phyloP scores from a whole-genome alignment of 1,140 invertebrate species.

The Tetragonula clypearis region DNA sequence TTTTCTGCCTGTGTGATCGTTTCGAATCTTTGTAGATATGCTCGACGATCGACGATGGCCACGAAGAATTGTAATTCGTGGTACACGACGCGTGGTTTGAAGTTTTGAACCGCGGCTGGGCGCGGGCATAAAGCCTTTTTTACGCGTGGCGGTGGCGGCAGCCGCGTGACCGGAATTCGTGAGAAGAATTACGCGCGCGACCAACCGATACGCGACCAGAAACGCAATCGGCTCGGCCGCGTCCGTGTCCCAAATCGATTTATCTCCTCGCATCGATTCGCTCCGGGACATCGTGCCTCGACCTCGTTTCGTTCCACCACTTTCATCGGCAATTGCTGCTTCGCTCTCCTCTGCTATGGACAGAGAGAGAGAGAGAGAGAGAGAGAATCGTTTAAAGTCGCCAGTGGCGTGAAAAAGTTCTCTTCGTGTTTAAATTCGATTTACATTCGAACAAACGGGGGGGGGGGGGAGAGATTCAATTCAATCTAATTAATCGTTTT shows the following conservation, averaged over 20 bases:
- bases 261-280: neutral
- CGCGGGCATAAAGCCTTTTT: constrained; percentile 22
- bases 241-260: constrained; percentile 8
- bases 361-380: too few species aligned
- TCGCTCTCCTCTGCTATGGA: neutral
- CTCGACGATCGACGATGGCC: neutral
- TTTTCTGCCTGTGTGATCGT: too few species aligned
- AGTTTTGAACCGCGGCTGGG: constrained; percentile 1
- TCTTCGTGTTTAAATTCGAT: too few species aligned
- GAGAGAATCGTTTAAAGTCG: too few species aligned
- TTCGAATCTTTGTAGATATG: neutral
- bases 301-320: neutral
- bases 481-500: too few species aligned
- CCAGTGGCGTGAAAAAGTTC: too few species aligned
- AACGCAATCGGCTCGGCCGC: constrained; percentile 11
- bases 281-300: constrained; percentile 2
- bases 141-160: constrained; percentile 5
- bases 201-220: constrained; percentile 28
- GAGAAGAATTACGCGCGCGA: neutral
- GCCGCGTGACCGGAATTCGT: constrained; percentile 20
- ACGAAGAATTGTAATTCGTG: neutral
- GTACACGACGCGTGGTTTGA: neutral
- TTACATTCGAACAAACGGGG: too few species aligned
- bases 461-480: too few species aligned
- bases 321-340: neutral